phyloP scores from a whole-genome alignment of 2,797 vertebrate genomes.

The Aulostomus chinensis region DNA sequence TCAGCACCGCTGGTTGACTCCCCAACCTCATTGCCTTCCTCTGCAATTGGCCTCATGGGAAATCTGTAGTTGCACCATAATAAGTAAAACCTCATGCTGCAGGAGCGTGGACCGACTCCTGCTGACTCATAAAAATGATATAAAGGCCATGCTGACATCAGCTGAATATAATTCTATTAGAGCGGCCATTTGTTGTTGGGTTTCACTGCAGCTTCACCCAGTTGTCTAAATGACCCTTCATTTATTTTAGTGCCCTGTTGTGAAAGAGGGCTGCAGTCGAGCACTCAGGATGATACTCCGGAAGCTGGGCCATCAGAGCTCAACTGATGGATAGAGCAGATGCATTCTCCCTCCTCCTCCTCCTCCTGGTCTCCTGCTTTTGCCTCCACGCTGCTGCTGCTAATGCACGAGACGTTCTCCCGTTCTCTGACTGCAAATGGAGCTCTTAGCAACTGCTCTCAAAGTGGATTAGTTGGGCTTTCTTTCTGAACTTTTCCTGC shows the following conservation, averaged over 20 bases:
- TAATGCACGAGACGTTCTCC: conserved; percentile 47
- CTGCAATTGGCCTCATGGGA: conserved; percentile 64
- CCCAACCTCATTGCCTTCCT: conserved; percentile 39
- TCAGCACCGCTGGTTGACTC: conserved; percentile 36
- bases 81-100: conserved; percentile 61
- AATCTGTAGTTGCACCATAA: conserved; percentile 63
- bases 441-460: conserved; percentile 37
- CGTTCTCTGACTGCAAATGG: conserved; percentile 47
- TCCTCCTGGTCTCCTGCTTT: conserved; percentile 14
- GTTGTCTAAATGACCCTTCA: conserved; percentile 66
- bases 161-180: conserved; percentile 72
- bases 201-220: conserved; percentile 66
- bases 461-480: conserved; percentile 26
- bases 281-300: conserved; percentile 54
- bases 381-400: conserved; percentile 42
- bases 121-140: conserved; percentile 78
- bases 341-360: conserved; percentile 30
- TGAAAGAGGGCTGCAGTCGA: conserved; percentile 37
- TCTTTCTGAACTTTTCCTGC: background rate
- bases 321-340: conserved; percentile 36
- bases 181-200: conserved; percentile 68
- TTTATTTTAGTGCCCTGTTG: conserved; percentile 69
- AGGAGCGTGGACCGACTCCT: conserved; percentile 46
- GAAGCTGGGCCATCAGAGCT: conserved; percentile 50
- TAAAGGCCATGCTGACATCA: conserved; percentile 71